Base-by-base conservation (phyloP, 2,113 vertebrate genomes). In the Rhea americana region DNA sequence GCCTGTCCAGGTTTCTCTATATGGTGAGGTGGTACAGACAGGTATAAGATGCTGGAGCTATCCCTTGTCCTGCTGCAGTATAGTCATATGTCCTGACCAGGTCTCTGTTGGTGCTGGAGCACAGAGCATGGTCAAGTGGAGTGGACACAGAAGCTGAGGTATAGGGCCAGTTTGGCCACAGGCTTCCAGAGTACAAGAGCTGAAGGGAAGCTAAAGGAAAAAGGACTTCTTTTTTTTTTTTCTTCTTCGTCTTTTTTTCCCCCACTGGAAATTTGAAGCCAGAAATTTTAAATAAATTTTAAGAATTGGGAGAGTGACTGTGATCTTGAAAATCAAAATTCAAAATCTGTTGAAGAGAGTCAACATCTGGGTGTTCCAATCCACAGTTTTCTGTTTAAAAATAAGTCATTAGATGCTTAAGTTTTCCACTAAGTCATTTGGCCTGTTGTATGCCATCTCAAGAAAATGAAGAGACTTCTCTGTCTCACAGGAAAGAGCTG, bases 281-380 rank as follows among this genome's bases (percentile, higher is more conserved):
- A 39, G 12, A 76, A 91, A 11, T 35, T 15, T 61, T 51, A 61
- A 51, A 39, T 13, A 75, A 91, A 15, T 35, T 15, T 53, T 51
- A 62, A 51, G 28, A 14, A n/a, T 39, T 82, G 26, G 5, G 3
- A 85, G 28, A 82, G 5, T 5, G 8, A 88, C 17, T n/a, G 62
- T 4, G 13, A n/a, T 61, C 45, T 87, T 77, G 39, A 85, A 93
- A 85, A 89, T 45, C 32, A 70, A 28, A 37, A 87, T 66, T 80
- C 11, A 37, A 81, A 18, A 50, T 74, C 51, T 74, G 37, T 6
- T 79, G 67, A 58, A 77, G 48, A 90, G 76, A 83, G 32, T 16
- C 21, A 68, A 9, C 8, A 16, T 62, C 37, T 82, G 3, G 63
- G 45, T 51, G 25, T 37, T 74, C 48, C 72, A 89, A 65, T 2